These are phyloP conservation scores for Ochropleura leucogaster DNA, from an alignment of 2,888 invertebrate genomes.

Conservation along the genomic window DNA sequence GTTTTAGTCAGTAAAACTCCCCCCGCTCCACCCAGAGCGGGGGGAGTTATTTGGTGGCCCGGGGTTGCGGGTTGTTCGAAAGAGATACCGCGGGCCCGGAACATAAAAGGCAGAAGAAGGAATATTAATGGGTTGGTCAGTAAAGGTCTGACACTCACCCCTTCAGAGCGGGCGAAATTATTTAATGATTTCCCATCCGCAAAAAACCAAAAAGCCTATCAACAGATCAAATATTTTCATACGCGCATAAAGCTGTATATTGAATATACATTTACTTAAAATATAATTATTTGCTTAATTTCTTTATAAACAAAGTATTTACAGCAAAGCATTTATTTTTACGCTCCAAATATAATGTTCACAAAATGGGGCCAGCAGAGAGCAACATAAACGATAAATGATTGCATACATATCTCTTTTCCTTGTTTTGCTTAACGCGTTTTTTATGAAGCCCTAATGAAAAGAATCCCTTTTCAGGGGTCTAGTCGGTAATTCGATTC, in stretches of 20 bases:
- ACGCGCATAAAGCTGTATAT: too few species aligned
- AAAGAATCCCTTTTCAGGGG: slow-evolving; percentile 30
- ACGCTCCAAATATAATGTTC: slow-evolving; percentile 14
- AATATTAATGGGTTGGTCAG: too few species aligned
- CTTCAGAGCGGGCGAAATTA: too few species aligned
- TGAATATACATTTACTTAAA: neutral
- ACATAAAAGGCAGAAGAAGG: too few species aligned
- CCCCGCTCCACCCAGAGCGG: too few species aligned
- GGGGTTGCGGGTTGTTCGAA: too few species aligned
- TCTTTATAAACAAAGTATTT: slow-evolving; percentile 18
- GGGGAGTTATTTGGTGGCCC: too few species aligned
- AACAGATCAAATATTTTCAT: neutral
- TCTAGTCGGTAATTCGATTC: slow-evolving; percentile 33
- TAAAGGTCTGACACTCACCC: too few species aligned
- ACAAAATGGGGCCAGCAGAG: slow-evolving; percentile 29
- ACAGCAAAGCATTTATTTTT: slow-evolving; percentile 25
- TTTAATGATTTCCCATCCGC: too few species aligned
- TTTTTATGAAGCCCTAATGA: slow-evolving; percentile 59
- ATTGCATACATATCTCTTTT: slow-evolving; percentile 55
- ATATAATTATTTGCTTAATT: neutral
- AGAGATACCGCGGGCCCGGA: too few species aligned
- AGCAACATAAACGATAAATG: slow-evolving; percentile 54
- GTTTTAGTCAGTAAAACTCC: too few species aligned
- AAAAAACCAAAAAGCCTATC: too few species aligned
- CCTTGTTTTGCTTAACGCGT: slow-evolving; percentile 59